These are phyloP conservation scores for Calidris pugnax DNA, from an alignment of 2,113 vertebrate species.

Conservation along the genomic window DNA sequence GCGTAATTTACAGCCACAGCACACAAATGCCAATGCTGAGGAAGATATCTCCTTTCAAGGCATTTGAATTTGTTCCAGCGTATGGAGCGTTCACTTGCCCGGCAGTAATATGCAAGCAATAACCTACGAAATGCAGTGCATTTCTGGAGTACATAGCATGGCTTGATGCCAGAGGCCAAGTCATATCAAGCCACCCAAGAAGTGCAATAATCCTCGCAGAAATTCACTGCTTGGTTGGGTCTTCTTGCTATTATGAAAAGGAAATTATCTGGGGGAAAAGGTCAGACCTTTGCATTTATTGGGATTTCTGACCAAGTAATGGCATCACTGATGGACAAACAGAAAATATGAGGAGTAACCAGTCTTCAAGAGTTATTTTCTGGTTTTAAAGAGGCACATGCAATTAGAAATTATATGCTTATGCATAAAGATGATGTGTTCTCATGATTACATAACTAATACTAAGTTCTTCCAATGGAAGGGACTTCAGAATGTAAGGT, in stretches of 20 bases:
- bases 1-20: slow-evolving; percentile 55
- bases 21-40: slow-evolving; percentile 1
- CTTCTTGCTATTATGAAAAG: slow-evolving; percentile 23
- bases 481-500: background rate
- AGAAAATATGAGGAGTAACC: background rate
- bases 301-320: background rate
- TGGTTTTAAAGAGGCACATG: background rate
- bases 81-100: slow-evolving; percentile 30
- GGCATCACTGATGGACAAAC: background rate
- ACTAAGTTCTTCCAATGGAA: background rate
- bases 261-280: slow-evolving; percentile 4
- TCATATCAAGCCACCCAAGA: slow-evolving; percentile 1
- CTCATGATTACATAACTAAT: background rate
- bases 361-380: background rate
- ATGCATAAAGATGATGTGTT: background rate
- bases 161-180: slow-evolving; percentile 34
- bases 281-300: background rate
- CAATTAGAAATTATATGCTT: background rate
- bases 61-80: background rate
- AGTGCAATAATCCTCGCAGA: slow-evolving; percentile 37
- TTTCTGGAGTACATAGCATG: background rate
- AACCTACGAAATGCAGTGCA: background rate
- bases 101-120: background rate
- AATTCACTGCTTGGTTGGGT: slow-evolving; percentile 23
- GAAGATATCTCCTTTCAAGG: slow-evolving; percentile 40